Conservation (phyloP, 2,888 invertebrate genomes). For the Dryobotodes eremita region DNA sequence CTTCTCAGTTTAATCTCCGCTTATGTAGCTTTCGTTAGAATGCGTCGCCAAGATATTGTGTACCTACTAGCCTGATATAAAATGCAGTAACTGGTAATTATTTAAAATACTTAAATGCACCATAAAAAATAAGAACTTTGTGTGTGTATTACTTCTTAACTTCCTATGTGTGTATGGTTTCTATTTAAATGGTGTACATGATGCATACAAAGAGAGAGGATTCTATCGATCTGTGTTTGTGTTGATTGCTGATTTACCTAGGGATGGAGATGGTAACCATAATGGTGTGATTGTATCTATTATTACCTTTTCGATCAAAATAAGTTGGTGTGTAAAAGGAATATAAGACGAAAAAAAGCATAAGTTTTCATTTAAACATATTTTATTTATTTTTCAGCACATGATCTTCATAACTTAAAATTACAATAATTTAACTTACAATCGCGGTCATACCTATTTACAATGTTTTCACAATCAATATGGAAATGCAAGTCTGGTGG, state of each 20-base stretch:
- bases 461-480: slow-evolving; percentile 36
- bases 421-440: slow-evolving; percentile 59
- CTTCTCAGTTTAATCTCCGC: neutral
- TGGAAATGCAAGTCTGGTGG: slow-evolving; percentile 46
- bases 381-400: slow-evolving; percentile 44
- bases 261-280: neutral
- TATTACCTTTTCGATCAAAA: neutral
- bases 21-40: neutral
- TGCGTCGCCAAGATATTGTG: neutral
- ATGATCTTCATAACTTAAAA: slow-evolving; percentile 38
- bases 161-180: neutral
- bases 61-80: neutral
- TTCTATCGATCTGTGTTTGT: neutral
- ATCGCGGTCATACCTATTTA: slow-evolving; percentile 43
- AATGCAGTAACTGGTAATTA: neutral
- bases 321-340: neutral
- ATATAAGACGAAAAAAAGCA: neutral
- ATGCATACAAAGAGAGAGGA: neutral
- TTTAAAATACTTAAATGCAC: neutral
- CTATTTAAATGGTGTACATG: neutral
- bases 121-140: neutral
- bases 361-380: neutral
- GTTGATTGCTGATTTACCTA: neutral
- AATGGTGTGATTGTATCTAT: neutral
- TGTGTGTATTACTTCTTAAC: neutral